Evolutionary conservation across 1,140 invertebrate species (phyloP).

Genomic region (Zeugodacus cucurbitae): DNA sequence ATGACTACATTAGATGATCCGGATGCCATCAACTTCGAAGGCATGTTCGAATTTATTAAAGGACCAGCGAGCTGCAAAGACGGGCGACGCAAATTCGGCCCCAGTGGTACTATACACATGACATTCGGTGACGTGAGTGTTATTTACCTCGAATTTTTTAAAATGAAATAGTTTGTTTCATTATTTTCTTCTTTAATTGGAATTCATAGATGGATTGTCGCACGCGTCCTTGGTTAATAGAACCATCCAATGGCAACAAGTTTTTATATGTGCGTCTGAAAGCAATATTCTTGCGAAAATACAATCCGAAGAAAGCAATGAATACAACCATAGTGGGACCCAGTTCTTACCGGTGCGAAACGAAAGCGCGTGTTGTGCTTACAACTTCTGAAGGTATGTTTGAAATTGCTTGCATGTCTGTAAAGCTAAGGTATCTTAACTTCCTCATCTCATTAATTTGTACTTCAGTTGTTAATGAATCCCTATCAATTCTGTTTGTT

Average conservation of each 20-base stretch:
- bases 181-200: neutral
- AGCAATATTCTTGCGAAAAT: slow-evolving; percentile 62
- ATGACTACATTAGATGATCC: slow-evolving; percentile 89
- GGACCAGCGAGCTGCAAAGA: slow-evolving; percentile 72
- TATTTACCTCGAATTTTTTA: neutral
- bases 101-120: slow-evolving; percentile 80
- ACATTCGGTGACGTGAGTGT: slow-evolving; percentile 75
- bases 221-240: slow-evolving; percentile 81
- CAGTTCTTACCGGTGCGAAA: slow-evolving; percentile 58
- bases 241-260: slow-evolving; percentile 73
- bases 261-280: slow-evolving; percentile 62
- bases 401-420: too few relatives aligned
- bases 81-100: slow-evolving; percentile 75
- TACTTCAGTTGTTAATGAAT: too few relatives aligned
- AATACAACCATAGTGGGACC: slow-evolving; percentile 54
- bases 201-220: slow-evolving; percentile 76
- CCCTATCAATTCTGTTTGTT: neutral
- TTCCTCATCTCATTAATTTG: too few relatives aligned
- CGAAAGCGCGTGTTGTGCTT: slow-evolving; percentile 61
- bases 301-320: slow-evolving; percentile 59
- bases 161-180: neutral
- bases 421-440: too few relatives aligned
- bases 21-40: slow-evolving; percentile 84
- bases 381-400: slow-evolving; percentile 62
- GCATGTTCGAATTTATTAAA: slow-evolving; percentile 83